phyloP scores from a whole-genome alignment of 2,888 invertebrate species.

The Macrophya annulata region DNA sequence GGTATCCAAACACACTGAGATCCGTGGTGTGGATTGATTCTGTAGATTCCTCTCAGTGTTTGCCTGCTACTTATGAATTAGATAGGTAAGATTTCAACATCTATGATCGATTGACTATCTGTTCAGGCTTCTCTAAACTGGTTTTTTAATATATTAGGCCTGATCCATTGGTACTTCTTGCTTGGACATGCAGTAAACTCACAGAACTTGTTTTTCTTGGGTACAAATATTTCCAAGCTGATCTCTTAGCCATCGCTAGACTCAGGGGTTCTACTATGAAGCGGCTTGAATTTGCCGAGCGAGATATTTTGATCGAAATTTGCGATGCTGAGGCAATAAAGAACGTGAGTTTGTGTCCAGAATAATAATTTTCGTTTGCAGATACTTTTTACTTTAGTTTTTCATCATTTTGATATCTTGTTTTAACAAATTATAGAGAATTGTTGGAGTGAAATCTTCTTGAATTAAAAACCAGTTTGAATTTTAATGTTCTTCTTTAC shows the following conservation, averaged over 20 bases:
- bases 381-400: neutral
- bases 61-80: conserved; percentile 68
- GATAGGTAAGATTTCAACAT: conserved; percentile 68
- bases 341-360: conserved; percentile 67
- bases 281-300: conserved; percentile 82
- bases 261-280: conserved; percentile 82
- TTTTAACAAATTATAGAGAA: neutral
- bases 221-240: conserved; percentile 84
- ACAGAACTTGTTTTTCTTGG: conserved; percentile 82
- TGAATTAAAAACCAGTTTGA: neutral
- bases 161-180: conserved; percentile 85
- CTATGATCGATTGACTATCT: neutral
- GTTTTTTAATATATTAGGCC: conserved; percentile 70
- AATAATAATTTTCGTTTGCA: neutral
- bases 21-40: conserved; percentile 85
- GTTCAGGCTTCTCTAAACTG: conserved; percentile 24
- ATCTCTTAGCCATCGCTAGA: conserved; percentile 85
- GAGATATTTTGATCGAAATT: conserved; percentile 76
- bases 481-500: conserved; percentile 54
- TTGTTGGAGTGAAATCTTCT: neutral
- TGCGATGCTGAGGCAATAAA: conserved; percentile 66
- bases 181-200: conserved; percentile 85
- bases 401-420: conserved; percentile 55
- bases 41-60: conserved; percentile 67
- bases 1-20: conserved; percentile 81